Percentiles rank a stretch among this genome's conserved stretches.
Evolutionary conservation across 2,888 invertebrate genomes (phyloP).

Genomic region (Gymnoscelis rufifasciata): DNA sequence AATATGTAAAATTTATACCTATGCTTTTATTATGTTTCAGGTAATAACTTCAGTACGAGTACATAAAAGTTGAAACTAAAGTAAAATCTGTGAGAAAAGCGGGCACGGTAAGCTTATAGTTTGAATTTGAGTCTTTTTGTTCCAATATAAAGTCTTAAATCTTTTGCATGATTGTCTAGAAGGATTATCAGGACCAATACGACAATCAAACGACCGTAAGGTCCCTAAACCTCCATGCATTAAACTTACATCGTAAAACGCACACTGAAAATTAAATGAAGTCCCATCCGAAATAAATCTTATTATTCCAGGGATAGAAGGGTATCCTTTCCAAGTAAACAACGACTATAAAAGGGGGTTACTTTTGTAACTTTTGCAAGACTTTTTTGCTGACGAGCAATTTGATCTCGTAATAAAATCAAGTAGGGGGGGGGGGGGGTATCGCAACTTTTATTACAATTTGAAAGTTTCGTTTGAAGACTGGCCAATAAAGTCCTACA

Average conservation of each 20-base stretch:
- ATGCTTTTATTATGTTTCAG: too few relatives aligned
- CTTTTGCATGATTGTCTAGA: too few relatives aligned
- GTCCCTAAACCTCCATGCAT: constrained; percentile 7
- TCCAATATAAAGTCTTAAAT: too few relatives aligned
- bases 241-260: constrained; percentile 7
- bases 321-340: constrained; percentile 48
- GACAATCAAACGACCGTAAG: background rate
- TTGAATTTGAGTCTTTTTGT: too few relatives aligned
- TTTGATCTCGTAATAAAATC: constrained; percentile 48
- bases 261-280: constrained; percentile 37
- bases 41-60: too few relatives aligned
- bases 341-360: constrained; percentile 46
- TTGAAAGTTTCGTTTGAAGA: constrained; percentile 23
- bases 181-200: too few relatives aligned
- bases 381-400: constrained; percentile 45
- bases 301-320: constrained; percentile 43
- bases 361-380: constrained; percentile 32
- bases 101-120: too few relatives aligned
- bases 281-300: constrained; percentile 42
- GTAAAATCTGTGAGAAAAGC: too few relatives aligned
- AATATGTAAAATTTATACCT: too few relatives aligned
- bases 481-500: constrained; percentile 7
- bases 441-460: constrained; percentile 36
- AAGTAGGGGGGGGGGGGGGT: constrained; percentile 35
- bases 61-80: too few relatives aligned